Evolutionary conservation across 2,888 invertebrate genomes (phyloP).

Genomic region (Polymixis lichenea): DNA sequence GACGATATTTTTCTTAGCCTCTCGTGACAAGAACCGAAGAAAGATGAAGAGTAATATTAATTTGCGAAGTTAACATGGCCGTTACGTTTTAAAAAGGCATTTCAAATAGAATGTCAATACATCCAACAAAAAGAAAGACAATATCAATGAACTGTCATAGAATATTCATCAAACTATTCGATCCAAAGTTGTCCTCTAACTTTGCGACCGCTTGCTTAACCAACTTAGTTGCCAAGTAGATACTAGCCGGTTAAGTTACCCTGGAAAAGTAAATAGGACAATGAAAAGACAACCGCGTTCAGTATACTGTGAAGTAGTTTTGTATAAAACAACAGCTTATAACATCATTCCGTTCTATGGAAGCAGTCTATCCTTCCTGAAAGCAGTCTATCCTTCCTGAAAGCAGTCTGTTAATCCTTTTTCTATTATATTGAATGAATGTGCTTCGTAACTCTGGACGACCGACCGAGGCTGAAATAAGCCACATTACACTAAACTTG

Average conservation of each 20-base stretch:
- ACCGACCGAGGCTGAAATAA: too few species aligned
- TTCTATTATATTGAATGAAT: too few species aligned
- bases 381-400: too few species aligned
- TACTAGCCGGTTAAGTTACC: conserved; percentile 6
- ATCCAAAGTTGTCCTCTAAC: conserved; percentile 5
- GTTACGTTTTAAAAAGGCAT: neutral
- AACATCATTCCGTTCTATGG: neutral
- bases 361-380: neutral
- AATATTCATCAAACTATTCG: conserved; percentile 19
- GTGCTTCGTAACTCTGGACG: too few species aligned
- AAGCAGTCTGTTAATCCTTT: too few species aligned
- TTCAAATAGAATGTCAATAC: neutral
- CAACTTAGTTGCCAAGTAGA: conserved; percentile 15
- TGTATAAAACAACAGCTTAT: neutral
- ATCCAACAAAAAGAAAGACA: neutral
- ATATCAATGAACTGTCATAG: neutral
- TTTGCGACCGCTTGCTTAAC: conserved; percentile 10
- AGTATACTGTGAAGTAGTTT: neutral
- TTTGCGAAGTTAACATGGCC: neutral
- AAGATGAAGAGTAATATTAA: too few species aligned
- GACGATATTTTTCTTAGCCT: neutral
- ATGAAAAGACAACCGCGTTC: conserved; percentile 8
- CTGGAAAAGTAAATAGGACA: conserved; percentile 6
- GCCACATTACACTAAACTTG: too few species aligned
- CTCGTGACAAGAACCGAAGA: neutral